A percentile compares a stretch with the other conserved stretches of the same genome.
phyloP scores from a whole-genome alignment of 2,888 invertebrate species.

The Oxycera nigricornis region DNA sequence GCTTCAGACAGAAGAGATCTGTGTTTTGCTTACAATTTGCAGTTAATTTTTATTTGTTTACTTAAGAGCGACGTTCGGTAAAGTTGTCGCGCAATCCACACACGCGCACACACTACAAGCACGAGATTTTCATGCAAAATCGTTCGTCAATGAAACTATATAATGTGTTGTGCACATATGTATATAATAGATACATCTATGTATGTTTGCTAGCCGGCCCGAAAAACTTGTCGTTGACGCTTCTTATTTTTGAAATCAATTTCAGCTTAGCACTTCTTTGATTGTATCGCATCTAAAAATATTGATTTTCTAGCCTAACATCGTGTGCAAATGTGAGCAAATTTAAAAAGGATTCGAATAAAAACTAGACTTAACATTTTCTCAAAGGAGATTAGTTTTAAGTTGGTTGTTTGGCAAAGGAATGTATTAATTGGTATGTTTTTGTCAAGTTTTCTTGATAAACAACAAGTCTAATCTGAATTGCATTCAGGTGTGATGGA shows the following conservation, averaged over 20 bases:
- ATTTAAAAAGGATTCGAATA: neutral
- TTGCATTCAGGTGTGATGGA: neutral
- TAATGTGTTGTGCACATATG: neutral
- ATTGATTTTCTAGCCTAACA: neutral
- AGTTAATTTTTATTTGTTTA: neutral
- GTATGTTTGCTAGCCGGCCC: neutral
- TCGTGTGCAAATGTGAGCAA: neutral
- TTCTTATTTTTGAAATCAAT: conserved; percentile 5
- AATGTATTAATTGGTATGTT: no score
- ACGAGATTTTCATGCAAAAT: conserved; percentile 1
- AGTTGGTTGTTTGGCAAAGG: neutral
- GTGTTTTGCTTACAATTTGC: neutral
- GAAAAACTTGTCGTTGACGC: neutral
- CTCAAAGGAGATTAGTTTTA: neutral
- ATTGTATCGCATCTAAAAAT: conserved; percentile 17
- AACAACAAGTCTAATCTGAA: no score
- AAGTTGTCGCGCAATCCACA: neutral
- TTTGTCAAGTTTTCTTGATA: no score
- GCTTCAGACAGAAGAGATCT: neutral
- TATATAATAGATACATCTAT: no score
- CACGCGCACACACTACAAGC: conserved; percentile 4
- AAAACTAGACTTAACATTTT: neutral
- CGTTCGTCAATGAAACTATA: conserved; percentile 11
- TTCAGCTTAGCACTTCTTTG: conserved; percentile 15
- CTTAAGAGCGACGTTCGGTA: conserved; percentile 10